A percentile compares a stretch with the other conserved stretches of the same genome.
Conservation (phyloP, 2,113 vertebrate genomes). For the Thryonomys swinderianus region DNA sequence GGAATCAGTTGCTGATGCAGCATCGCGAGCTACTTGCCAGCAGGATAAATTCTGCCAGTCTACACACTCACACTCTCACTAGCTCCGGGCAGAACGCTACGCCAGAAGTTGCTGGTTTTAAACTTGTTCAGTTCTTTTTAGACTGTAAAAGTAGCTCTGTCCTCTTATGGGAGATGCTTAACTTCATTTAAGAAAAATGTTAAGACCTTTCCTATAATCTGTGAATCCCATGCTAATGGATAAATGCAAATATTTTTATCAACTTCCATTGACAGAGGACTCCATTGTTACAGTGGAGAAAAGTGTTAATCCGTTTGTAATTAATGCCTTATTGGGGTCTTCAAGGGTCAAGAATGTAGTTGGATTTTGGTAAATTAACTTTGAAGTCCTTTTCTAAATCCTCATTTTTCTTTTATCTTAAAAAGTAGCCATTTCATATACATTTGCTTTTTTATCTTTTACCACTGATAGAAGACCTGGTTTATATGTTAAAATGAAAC, state of each 20-base stretch:
- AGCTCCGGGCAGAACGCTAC: background rate
- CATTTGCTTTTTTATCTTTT: conserved; percentile 64
- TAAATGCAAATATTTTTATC: conserved; percentile 76
- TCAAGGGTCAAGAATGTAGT: conserved; percentile 62
- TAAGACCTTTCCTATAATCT: conserved; percentile 47
- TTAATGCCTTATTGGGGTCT: conserved; percentile 74
- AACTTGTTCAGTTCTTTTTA: background rate
- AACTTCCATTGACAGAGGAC: conserved; percentile 68
- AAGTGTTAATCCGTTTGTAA: conserved; percentile 79
- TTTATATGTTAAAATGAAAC: conserved; percentile 70
- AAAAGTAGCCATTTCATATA: conserved; percentile 43
- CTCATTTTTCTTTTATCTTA: conserved; percentile 73
- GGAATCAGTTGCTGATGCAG: background rate
- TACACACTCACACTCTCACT: background rate
- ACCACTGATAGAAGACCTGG: conserved; percentile 43
- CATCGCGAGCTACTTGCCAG: background rate
- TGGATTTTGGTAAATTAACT: conserved; percentile 77
- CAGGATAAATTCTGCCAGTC: background rate
- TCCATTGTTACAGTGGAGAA: conserved; percentile 72
- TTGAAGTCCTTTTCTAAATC: conserved; percentile 62
- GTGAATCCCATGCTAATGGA: conserved; percentile 59
- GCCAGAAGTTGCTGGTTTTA: conserved; percentile 12
- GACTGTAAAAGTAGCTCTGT: background rate
- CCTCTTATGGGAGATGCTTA: conserved; percentile 50
- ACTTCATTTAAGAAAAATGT: conserved; percentile 58